Evolutionary conservation across 2,113 vertebrate species (phyloP), one percentile per base, ranked within the genome.

Genomic region (Lepidothrix coronata): DNA sequence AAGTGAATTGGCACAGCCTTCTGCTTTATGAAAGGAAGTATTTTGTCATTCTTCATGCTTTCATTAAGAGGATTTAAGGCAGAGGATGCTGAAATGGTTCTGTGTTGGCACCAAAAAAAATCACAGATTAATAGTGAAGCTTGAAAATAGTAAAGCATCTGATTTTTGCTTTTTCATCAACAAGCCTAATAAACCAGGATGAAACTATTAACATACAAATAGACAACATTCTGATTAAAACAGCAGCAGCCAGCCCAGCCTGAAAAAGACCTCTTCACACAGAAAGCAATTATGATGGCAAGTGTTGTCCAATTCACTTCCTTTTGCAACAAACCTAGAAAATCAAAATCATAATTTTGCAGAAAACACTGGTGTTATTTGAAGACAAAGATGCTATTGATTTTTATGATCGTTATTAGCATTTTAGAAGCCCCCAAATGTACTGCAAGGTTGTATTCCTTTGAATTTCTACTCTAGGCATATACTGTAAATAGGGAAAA

Each of bases 191-290:
- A 98, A 98, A 96, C 85, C 82, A 85, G 83, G 93, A 97, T 97
- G 96, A 97, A 98, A 97, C 93, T 97, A 98, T 98, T 98, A 98
- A 97, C 98, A 98, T 98, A 98, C 96, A 98, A 98, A 98, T 98
- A 97, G 98, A 97, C 96, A 97, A 95, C 87, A 67, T 97, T 97
- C 96, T 97, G 97, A 98, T 98, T 98, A 97, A 98, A 98, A 97
- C 93, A 97, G 97, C 97, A 63, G 91, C 86, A 85, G 65, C 81
- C 95, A 90, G 85, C 96, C 39, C 54, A 91, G 93, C 87, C 93
- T 97, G 96, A 78, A 97, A 97, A 96, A 97, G 95, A 95, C 90
- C 78, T 95, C 88, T 94, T 92, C 95, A 94, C 8, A 0, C 68
- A 91, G 95, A 98, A 98, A 96, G 96, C 96, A 96, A 95, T 98